Evolutionary conservation across 2,113 vertebrate species (phyloP).

Genomic region (Heliornis fulica): DNA sequence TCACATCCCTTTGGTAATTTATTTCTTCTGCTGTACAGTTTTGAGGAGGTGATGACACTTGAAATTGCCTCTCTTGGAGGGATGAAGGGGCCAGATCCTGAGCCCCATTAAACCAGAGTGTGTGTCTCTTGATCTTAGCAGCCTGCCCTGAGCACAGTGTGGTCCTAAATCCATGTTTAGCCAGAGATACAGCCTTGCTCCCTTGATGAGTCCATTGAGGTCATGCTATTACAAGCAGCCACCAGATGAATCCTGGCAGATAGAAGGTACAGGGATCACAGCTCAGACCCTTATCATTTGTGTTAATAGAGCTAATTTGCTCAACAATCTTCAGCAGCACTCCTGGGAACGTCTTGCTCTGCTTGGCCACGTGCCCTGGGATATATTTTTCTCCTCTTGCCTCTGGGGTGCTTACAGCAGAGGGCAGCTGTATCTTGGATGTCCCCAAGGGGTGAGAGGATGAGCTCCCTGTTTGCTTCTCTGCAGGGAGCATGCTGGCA

Average conservation of each 20-base stretch:
- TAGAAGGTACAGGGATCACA: not conserved
- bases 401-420: not conserved
- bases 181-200: not conserved
- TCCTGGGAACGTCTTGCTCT: not conserved
- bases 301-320: conserved; percentile 59
- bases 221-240: conserved; percentile 52
- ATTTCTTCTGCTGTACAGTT: conserved; percentile 34
- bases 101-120: not conserved
- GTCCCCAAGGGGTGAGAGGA: not conserved
- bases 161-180: not conserved
- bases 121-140: not conserved
- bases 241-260: conserved; percentile 44
- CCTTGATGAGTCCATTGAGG: conserved; percentile 40
- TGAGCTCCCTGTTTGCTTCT: not conserved
- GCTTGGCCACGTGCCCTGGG: not conserved
- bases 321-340: not conserved
- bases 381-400: not conserved
- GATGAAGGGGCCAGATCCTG: conserved; percentile 17
- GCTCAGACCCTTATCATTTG: conserved; percentile 19
- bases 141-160: not conserved
- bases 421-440: not conserved
- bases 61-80: conserved; percentile 57
- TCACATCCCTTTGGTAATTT: conserved; percentile 60
- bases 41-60: conserved; percentile 47
- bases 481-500: not conserved